Evolutionary conservation across 2,797 vertebrate species (phyloP), one percentile per base, ranked within the genome.

Genomic region (Artibeus lituratus): DNA sequence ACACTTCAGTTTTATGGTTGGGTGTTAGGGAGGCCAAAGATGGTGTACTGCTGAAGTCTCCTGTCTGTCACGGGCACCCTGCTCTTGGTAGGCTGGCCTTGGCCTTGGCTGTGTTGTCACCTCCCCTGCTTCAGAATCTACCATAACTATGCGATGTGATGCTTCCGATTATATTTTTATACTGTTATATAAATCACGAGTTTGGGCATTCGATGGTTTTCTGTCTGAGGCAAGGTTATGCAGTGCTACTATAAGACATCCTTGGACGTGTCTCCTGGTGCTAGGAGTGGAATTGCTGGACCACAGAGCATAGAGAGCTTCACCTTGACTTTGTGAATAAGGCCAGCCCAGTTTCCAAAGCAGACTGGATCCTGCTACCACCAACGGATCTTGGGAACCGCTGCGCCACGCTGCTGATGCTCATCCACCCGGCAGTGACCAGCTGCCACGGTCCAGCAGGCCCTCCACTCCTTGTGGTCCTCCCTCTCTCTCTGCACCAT

Each of bases 381-480:
- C 11, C 37, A 10, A 5, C 12, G 11, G 6, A 15, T 14, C 0
- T 3, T 10, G 4, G 37, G 42, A 55, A 6, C 73, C 24, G 3
- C n/a, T 2, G 32, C 32, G 5, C 24, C 55, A 6, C 51, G 14
- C 7, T 18, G n/a, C 62, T 29, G 3, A 6, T 0, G 2, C 12
- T 39, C 15, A 2, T 39, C 32, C 9, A 1, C 55, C n/a, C 12
- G n/a, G 10, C 67, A 22, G n/a, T 14, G 15, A 19, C 12, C 7
- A 0, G 29, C 18, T 65, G 5, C 39, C n/a, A 12, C 15, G 2
- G 32, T n/a, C 32, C 44, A 47, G 9, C 15, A 11, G 5, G 10
- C 19, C 44, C 39, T 24, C 7, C 0, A 1, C 19, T n/a, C 35
- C 39, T 4, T 10, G 8, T 0, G 0, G 7, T 2, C 32, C 12